Evolutionary conservation across 2,888 invertebrate genomes (phyloP), one percentile per base, ranked within the genome.

Genomic region (Acleris sparsana): DNA sequence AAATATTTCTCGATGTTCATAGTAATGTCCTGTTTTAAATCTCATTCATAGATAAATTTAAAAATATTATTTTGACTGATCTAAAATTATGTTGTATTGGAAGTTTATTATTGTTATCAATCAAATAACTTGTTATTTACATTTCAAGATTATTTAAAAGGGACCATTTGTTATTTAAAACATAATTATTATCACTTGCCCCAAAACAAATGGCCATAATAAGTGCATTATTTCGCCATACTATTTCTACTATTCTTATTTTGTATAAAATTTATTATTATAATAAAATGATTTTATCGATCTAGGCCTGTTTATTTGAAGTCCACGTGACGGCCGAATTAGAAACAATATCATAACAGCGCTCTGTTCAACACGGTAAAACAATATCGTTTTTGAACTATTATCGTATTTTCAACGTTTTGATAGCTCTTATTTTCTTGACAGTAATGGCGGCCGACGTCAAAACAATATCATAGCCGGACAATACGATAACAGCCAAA

Each of bases 191-290:
- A 39, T 53, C 33, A 62, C n/a, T 53, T 71, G 74, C 73, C 73
- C 71, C 71, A 75, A 73, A 70, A 71, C 46, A 70, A 62, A 76
- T 76, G 77, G 80, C 82, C 82, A 82, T 82, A 83, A 9, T 76
- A 75, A 55, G 53, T 52, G 49, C 75, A 71, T 76, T 78, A 70
- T 77, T 80, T 78, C 80, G 84, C 83, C 83, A 84, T 85, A 81
- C 74, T 75, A 56, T 71, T 70, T 71, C 65, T 69, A 72, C 73
- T 73, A 72, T 72, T 72, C 75, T 73, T 72, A 72, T 72, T 66
- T 65, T 64, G 73, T 72, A 49, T 56, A 51, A 52, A 61, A 56
- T 77, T 75, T 71, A 75, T 78, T 75, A 73, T 71, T 75, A 71
- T 72, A 82, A 80, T 83, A 82, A 81, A 81, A 68, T 72, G 68